These are phyloP conservation scores for Acleris cristana DNA, from an alignment of 2,888 invertebrate species.

Conservation along the genomic window DNA sequence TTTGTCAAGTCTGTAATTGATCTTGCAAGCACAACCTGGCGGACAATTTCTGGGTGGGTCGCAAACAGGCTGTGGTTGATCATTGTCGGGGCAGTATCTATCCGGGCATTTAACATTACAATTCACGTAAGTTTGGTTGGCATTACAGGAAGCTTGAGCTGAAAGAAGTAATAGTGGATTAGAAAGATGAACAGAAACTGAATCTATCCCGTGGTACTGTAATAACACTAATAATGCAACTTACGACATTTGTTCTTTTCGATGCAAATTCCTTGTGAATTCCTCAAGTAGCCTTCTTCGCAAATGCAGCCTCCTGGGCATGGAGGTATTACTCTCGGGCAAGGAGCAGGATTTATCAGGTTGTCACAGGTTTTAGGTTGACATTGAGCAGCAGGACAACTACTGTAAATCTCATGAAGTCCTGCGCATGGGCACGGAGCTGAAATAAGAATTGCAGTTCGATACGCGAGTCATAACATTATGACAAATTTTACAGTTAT, in stretches of 20 bases:
- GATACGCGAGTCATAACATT: too few relatives aligned
- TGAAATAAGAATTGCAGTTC: background rate
- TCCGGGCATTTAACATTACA: conserved; percentile 34
- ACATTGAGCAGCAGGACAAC: conserved; percentile 23
- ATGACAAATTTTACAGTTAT: too few relatives aligned
- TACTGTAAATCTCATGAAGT: conserved; percentile 14
- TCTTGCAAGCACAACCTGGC: conserved; percentile 37
- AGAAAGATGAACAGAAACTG: too few relatives aligned
- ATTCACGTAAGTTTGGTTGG: conserved; percentile 36
- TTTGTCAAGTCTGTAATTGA: conserved; percentile 33
- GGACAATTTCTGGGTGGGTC: conserved; percentile 31
- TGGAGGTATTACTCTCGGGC: conserved; percentile 12
- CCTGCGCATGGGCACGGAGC: conserved; percentile 22
- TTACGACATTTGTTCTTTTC: conserved; percentile 24
- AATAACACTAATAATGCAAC: background rate
- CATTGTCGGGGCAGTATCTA: conserved; percentile 32
- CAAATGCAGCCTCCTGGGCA: conserved; percentile 31
- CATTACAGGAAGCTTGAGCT: conserved; percentile 30
- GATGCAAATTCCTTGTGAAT: conserved; percentile 20
- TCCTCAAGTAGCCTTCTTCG: conserved; percentile 24
- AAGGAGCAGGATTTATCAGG: conserved; percentile 11
- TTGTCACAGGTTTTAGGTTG: conserved; percentile 25
- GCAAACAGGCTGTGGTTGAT: conserved; percentile 34
- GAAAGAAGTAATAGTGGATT: background rate
- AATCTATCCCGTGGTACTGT: too few relatives aligned